A percentile compares a stretch with the other conserved stretches of the same genome.
Evolutionary conservation across 2,888 invertebrate species (phyloP).

Genomic region (Eupithecia inturbata): DNA sequence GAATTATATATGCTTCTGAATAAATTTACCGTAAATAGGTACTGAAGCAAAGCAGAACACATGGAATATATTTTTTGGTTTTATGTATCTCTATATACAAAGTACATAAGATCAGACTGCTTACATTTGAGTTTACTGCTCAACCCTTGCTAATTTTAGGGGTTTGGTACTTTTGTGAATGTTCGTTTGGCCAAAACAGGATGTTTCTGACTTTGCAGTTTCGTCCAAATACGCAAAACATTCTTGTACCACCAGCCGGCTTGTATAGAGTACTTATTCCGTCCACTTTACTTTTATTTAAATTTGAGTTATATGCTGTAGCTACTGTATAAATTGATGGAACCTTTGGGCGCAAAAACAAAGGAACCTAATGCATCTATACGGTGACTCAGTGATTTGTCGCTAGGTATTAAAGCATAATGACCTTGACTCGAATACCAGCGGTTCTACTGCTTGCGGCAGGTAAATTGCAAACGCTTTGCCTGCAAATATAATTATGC

Average conservation of each 20-base stretch:
- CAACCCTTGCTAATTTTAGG: slow-evolving; percentile 41
- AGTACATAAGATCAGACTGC: slow-evolving; percentile 37
- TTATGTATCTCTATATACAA: no score
- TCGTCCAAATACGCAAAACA: background rate
- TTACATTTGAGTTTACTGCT: slow-evolving; percentile 39
- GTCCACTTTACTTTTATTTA: background rate
- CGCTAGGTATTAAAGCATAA: slow-evolving; percentile 18
- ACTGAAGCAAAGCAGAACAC: slow-evolving; percentile 36
- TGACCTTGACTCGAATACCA: slow-evolving; percentile 34
- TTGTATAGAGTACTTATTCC: background rate
- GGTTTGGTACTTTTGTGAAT: slow-evolving; percentile 16
- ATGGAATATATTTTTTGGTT: slow-evolving; percentile 38
- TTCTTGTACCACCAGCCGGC: background rate
- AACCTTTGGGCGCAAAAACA: slow-evolving; percentile 4
- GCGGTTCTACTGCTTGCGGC: slow-evolving; percentile 16
- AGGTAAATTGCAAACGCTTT: slow-evolving; percentile 24
- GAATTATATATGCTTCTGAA: slow-evolving; percentile 38
- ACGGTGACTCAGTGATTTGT: slow-evolving; percentile 17
- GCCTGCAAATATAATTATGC: slow-evolving; percentile 34
- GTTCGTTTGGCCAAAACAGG: background rate
- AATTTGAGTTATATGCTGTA: background rate
- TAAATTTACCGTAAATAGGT: slow-evolving; percentile 45
- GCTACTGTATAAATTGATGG: background rate
- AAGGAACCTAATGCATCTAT: background rate
- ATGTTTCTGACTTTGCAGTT: slow-evolving; percentile 6